Percentiles rank a stretch among this genome's conserved stretches.
Conservation (phyloP, 2,113 vertebrate genomes). For the Ivindomyrus marchei region DNA sequence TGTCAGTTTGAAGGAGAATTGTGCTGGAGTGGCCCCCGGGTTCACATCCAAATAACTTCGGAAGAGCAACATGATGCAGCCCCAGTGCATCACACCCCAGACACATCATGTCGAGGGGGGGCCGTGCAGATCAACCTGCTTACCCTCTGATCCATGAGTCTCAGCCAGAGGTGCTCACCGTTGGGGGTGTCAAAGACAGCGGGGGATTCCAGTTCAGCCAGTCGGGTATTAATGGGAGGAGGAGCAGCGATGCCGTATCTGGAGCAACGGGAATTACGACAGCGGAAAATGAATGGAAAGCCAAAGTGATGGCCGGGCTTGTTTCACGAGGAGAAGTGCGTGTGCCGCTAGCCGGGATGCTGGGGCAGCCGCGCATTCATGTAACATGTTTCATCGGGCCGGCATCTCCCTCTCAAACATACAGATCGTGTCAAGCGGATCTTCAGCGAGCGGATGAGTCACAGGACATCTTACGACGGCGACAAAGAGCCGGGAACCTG, state of each 20-base stretch:
- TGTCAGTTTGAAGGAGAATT: not conserved
- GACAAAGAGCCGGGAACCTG: not conserved
- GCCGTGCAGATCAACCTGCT: not conserved
- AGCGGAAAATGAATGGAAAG: not conserved
- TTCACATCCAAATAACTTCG: not conserved
- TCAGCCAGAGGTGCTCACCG: not conserved
- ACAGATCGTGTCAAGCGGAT: not conserved
- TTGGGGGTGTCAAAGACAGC: not conserved
- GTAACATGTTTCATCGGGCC: no score
- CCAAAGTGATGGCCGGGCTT: not conserved
- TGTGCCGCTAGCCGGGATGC: not conserved
- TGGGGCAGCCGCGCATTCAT: not conserved
- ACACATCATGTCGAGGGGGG: not conserved
- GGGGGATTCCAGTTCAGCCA: not conserved
- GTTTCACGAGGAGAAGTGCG: not conserved
- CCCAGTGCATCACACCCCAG: not conserved
- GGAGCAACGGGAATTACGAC: not conserved
- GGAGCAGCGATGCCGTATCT: not conserved
- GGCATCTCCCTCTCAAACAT: not conserved
- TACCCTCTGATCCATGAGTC: not conserved
- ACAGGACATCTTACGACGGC: not conserved
- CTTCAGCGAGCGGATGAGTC: not conserved
- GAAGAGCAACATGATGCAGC: not conserved
- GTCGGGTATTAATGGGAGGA: not conserved
- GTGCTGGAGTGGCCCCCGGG: not conserved